These are phyloP conservation scores for Hippopotamus amphibius DNA, from an alignment of 2,113 vertebrate genomes.

Conservation along the genomic window DNA sequence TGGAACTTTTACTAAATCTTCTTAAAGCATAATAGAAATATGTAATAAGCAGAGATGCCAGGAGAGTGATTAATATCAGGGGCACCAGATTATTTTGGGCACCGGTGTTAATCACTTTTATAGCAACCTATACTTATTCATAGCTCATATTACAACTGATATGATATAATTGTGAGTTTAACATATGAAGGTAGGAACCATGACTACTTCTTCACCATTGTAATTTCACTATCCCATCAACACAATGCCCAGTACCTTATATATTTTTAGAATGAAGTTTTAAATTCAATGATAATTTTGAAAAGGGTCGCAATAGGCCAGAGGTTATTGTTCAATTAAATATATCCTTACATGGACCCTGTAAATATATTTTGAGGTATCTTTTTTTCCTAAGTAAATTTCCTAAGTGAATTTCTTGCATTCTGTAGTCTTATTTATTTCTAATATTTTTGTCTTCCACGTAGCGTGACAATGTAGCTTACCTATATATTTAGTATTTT, in stretches of 20 bases:
- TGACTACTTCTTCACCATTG: neutral
- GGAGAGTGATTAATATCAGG: neutral
- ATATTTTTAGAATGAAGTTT: neutral
- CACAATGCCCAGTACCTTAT: neutral
- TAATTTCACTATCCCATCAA: neutral
- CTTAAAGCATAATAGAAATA: neutral
- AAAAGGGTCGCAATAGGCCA: neutral
- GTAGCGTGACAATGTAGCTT: neutral
- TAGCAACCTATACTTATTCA: neutral
- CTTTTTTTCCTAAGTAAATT: neutral
- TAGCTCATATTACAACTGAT: neutral
- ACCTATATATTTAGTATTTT: neutral
- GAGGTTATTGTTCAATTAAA: neutral
- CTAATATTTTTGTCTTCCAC: neutral
- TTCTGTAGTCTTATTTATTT: constrained; percentile 45
- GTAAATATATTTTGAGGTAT: constrained; percentile 19
- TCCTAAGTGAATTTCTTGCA: neutral
- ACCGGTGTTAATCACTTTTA: neutral
- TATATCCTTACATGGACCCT: neutral
- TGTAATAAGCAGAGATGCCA: neutral
- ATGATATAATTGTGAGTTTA: neutral
- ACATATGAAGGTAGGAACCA: neutral
- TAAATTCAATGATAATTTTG: constrained; percentile 19
- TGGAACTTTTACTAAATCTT: neutral
- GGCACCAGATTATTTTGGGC: neutral